Evolutionary conservation across 2,113 vertebrate species (phyloP), one percentile per base, ranked within the genome.

Genomic region (Ageneiosus marmoratus): DNA sequence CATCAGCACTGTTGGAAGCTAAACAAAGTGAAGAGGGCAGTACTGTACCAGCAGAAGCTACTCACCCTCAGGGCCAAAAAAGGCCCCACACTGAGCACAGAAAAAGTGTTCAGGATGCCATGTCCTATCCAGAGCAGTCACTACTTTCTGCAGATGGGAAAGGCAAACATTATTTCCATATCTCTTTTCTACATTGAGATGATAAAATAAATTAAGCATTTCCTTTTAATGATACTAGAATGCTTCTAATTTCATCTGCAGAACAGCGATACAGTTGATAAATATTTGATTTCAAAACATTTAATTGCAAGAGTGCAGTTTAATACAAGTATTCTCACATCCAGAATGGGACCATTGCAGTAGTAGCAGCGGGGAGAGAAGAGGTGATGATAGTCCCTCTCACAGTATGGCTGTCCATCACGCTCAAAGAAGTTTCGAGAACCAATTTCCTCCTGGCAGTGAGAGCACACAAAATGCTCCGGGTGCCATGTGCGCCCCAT

Each of bases 21-120:
- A 13, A 44, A 37, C 27, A 37, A 4, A 27, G 10, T 60, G 27
- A 13, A 53, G 20, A 56, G 34, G 5, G 37, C 1, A 22, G 3
- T 20, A 53, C 3, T 29, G 46, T 27, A 32, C 0, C 48, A 13
- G 7, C 67, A 93, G 16, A 1, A 55, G 24, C 16, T 22, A 37
- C 88, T 53, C 93, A 95, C 96, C 98, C 91, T 99, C 98, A 0
- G 97, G 96, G 58, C 98, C 98, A 3, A 99, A 99, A 92, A 99
- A 98, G 77, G 97, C 96, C 58, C 98, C 98, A 83, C 98, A 99
- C 88, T 99, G 97, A 44, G 97, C 98, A 77, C 98, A 99, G 93
- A 99, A 99, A 88, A 99, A 99, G 87, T 99, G 98, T 86, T 99
- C 98, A 0, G 98, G 98, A 81, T 99, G 98, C 98, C 98, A 99